Percentiles rank a stretch among this genome's conserved stretches.
Evolutionary conservation across 2,113 vertebrate species (phyloP).

Genomic region (Esox niger): DNA sequence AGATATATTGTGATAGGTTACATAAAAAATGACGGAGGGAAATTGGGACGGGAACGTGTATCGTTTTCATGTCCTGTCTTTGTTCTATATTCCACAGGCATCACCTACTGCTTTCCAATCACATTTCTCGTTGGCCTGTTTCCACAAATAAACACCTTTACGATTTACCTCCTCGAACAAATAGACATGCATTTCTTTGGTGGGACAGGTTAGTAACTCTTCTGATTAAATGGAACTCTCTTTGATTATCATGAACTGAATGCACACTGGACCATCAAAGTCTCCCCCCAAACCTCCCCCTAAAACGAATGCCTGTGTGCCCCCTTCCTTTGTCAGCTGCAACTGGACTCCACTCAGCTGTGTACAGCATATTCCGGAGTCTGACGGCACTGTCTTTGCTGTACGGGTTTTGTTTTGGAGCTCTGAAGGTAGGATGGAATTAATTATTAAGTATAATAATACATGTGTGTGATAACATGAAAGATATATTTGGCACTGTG

Average conservation of each 20-base stretch:
- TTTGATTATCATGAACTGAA: no score
- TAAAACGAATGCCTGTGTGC: neutral
- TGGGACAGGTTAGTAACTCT: constrained; percentile 82
- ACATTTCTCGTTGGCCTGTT: constrained; percentile 94
- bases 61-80: no score
- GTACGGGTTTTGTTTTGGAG: constrained; percentile 86
- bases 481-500: constrained; percentile 1
- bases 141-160: constrained; percentile 97
- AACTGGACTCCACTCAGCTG: constrained; percentile 81
- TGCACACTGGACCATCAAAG: neutral
- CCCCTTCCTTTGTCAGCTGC: constrained; percentile 77
- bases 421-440: constrained; percentile 81
- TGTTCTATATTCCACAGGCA: constrained; percentile 72
- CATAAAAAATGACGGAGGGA: no score
- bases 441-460: neutral
- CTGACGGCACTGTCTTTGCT: constrained; percentile 75
- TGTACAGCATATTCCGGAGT: constrained; percentile 87
- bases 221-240: no score
- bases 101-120: constrained; percentile 91
- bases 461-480: neutral
- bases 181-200: constrained; percentile 93
- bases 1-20: no score
- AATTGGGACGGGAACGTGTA: no score
- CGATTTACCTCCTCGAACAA: constrained; percentile 92
- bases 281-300: neutral